Evolutionary conservation across 2,113 vertebrate genomes (phyloP).

Genomic region (Sylvietta virens): DNA sequence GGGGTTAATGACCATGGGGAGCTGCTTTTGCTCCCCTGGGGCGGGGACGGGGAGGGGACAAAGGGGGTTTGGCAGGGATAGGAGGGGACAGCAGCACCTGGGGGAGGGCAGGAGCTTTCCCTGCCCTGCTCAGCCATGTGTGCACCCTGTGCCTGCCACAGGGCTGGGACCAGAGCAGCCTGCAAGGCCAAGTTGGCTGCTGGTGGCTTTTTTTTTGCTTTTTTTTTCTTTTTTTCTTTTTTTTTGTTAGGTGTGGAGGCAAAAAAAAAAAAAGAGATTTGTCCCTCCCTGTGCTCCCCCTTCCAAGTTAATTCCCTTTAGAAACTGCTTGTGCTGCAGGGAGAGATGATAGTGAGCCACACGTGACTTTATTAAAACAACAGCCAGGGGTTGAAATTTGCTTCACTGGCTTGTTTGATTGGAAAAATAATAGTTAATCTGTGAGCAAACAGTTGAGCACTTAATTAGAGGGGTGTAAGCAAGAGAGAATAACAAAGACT

Average conservation of each 20-base stretch:
- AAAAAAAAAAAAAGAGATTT: neutral
- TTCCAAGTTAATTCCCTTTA: constrained; percentile 5
- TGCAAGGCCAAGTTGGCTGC: neutral
- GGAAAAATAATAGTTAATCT: constrained; percentile 66
- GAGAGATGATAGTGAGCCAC: neutral
- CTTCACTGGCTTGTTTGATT: constrained; percentile 41
- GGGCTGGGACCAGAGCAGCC: neutral
- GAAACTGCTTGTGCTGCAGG: neutral
- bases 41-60: neutral
- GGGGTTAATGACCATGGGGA: neutral
- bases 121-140: neutral
- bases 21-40: fast-evolving
- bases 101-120: neutral
- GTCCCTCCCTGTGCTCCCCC: neutral
- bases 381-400: constrained; percentile 35
- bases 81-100: neutral
- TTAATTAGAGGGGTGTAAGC: constrained; percentile 73
- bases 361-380: constrained; percentile 47
- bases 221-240: too few species aligned
- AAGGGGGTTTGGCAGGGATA: neutral
- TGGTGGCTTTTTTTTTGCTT: neutral
- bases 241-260: neutral
- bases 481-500: constrained; percentile 63
- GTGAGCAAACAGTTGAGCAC: constrained; percentile 70
- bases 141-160: neutral